A percentile compares a stretch with the other conserved stretches of the same genome.
phyloP scores from a whole-genome alignment of 2,888 invertebrate species.

The Dynastes maya region DNA sequence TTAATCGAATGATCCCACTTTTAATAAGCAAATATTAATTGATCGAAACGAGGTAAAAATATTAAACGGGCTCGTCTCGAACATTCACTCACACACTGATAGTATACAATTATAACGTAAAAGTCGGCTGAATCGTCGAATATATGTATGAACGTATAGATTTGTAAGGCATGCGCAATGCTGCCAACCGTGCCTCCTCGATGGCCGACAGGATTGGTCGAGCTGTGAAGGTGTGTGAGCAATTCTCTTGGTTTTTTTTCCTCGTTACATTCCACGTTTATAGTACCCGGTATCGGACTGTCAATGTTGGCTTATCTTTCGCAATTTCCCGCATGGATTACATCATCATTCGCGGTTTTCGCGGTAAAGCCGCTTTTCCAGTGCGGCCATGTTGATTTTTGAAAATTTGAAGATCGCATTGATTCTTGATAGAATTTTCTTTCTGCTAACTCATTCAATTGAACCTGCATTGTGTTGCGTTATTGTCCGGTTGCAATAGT shows the following conservation, averaged over 20 bases:
- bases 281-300: not conserved
- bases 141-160: constrained; percentile 28
- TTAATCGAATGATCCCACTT: not conserved
- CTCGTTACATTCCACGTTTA: constrained; percentile 27
- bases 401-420: not conserved
- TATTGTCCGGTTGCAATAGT: too few relatives aligned
- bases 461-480: not conserved
- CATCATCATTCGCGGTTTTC: constrained; percentile 15
- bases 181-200: constrained; percentile 28
- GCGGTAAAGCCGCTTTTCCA: too few relatives aligned
- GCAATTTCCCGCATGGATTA: constrained; percentile 14
- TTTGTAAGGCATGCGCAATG: constrained; percentile 33
- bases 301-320: constrained; percentile 14
- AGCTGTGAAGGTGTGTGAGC: constrained; percentile 39
- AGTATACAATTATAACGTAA: constrained; percentile 14
- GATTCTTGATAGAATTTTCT: not conserved
- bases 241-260: constrained; percentile 1
- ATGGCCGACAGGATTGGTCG: constrained; percentile 19
- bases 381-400: not conserved
- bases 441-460: not conserved
- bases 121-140: not conserved
- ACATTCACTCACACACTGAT: not conserved
- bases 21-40: not conserved
- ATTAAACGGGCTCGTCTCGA: not conserved
- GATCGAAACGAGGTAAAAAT: constrained; percentile 2